These are phyloP conservation scores for Ceryle rudis DNA, from an alignment of 2,797 vertebrate species.

Conservation along the genomic window DNA sequence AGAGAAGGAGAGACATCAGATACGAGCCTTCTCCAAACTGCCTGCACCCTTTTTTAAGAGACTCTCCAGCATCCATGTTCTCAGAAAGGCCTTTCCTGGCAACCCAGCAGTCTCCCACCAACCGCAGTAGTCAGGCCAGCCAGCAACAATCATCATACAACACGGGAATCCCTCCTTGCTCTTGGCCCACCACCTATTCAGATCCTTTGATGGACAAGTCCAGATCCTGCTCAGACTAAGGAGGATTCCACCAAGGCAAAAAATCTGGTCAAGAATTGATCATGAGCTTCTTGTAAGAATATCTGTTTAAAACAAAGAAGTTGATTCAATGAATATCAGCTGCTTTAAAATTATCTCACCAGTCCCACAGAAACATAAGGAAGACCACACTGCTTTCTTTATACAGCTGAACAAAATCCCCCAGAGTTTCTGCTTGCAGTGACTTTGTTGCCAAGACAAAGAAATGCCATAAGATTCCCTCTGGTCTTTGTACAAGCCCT, in stretches of 20 bases:
- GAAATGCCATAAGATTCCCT: background rate
- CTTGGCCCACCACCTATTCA: background rate
- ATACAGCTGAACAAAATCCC: fast-evolving
- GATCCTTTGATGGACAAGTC: background rate
- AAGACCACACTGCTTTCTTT: background rate
- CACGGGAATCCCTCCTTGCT: background rate
- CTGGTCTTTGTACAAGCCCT: background rate
- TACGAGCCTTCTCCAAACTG: background rate
- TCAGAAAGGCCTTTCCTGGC: background rate
- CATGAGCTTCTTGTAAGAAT: fast-evolving
- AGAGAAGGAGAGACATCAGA: background rate
- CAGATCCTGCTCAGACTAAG: background rate
- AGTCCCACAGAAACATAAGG: background rate
- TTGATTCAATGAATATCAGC: background rate
- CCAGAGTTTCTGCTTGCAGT: background rate
- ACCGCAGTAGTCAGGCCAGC: background rate
- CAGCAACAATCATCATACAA: background rate
- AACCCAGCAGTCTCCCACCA: background rate
- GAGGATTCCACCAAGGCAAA: background rate
- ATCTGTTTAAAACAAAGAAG: background rate
- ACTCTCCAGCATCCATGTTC: background rate
- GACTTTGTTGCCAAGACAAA: background rate
- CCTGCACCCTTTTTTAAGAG: background rate
- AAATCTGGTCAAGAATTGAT: background rate
- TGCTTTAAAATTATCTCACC: background rate